phyloP scores from a whole-genome alignment of 2,113 vertebrate species.

The Lophochroa leadbeateri region DNA sequence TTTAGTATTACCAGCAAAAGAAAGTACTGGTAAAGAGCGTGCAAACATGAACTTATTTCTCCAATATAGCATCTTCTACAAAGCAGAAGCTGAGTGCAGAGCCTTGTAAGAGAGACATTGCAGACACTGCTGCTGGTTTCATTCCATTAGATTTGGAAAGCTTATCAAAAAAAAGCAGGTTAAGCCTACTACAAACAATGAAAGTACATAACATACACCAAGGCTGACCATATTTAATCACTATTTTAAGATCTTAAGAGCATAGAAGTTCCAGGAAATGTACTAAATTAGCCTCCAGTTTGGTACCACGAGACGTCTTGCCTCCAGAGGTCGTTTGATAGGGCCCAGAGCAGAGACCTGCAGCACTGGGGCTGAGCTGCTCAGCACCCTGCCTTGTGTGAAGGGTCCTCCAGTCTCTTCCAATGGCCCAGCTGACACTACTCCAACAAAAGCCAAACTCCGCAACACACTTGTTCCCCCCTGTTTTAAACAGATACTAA shows the following conservation, averaged over 20 bases:
- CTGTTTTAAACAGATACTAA: not conserved
- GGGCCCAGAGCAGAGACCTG: fast-evolving
- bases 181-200: not conserved
- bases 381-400: fast-evolving
- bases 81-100: not conserved
- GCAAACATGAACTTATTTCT: not conserved
- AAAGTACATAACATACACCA: not conserved
- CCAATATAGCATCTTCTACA: not conserved
- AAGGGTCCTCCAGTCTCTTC: not conserved
- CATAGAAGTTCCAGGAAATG: not conserved
- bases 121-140: not conserved
- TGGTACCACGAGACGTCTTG: not conserved
- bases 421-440: not conserved
- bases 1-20: not conserved
- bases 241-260: not conserved
- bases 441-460: not conserved
- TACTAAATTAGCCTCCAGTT: not conserved
- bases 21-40: not conserved
- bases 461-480: fast-evolving
- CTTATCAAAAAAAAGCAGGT: too few relatives aligned
- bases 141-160: not conserved
- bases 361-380: fast-evolving
- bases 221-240: not conserved
- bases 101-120: not conserved
- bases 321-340: fast-evolving